Base-by-base conservation (phyloP, 2,797 vertebrate genomes). In the Gadopsis bispinosus region DNA sequence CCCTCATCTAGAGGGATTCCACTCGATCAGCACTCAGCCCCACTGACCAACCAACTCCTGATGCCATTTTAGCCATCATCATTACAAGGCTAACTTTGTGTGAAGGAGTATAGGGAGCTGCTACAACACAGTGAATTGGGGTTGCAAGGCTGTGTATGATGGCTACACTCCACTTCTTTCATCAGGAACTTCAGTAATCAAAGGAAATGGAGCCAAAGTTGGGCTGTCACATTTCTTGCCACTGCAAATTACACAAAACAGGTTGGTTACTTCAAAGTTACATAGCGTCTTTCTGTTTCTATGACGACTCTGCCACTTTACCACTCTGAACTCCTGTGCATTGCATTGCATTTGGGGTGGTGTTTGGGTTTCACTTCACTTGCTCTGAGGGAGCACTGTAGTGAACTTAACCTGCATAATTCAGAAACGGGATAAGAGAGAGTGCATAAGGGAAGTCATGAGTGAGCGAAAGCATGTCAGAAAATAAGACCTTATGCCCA, bases 391-490 rank as follows among this genome's bases (percentile, higher is more conserved):
- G n/a, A 51, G 48, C 33, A 55, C 39, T 59, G 35, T 17, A 17
- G 29, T 29, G 16, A 75, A 53, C 19, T 54, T 72, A 54, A 81
- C 31, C 65, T 71, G 61, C 41, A 81, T 74, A 65, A 60, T 70
- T 80, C 63, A 85, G 11, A 56, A 55, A 61, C 48, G 10, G 19
- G 50, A 14, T 7, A 47, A 1, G 1, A 77, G 20, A 61, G 12
- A 45, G 39, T 68, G 22, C 47, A 70, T 19, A n/a, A 66, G n/a
- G 26, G 33, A 62, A 67, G 48, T 62, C 14, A 48, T 37, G 61
- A 80, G 53, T 14, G 72, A 70, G n/a, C 39, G 39, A 79, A 68
- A 50, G 12, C 84, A 76, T 35, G 7, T 82, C 56, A 70, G 26
- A 69, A 53, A 81, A 70, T 10, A 39, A 39, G 37, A 80, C 47